Evolutionary conservation across 2,797 vertebrate species (phyloP).

Genomic region (Gallinago nigripennis): DNA sequence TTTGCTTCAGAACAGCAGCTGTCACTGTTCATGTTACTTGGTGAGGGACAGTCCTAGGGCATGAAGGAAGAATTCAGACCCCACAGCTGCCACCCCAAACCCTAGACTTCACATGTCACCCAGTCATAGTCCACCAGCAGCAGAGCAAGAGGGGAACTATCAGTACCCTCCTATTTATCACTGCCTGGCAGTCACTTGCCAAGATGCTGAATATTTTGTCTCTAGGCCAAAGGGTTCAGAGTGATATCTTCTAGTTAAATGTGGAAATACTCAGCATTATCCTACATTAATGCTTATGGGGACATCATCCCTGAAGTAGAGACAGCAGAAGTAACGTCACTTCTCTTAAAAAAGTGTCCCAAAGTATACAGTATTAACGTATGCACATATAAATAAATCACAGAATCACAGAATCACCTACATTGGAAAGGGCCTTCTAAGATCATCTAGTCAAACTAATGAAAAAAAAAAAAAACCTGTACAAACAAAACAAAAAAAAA

Average conservation of each 20-base stretch:
- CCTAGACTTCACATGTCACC: neutral
- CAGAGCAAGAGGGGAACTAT: neutral
- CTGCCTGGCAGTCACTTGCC: neutral
- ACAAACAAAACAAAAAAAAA: too few relatives aligned
- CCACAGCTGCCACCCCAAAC: neutral
- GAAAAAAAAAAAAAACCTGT: too few relatives aligned
- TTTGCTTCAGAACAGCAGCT: neutral
- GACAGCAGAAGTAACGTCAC: neutral
- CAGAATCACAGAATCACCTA: too few relatives aligned
- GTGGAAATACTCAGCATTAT: neutral
- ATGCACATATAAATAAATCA: neutral
- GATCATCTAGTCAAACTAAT: too few relatives aligned
- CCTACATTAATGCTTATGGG: neutral
- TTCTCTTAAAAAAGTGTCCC: neutral
- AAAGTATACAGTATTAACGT: neutral
- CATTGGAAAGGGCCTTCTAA: too few relatives aligned
- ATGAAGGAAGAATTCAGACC: rapidly evolving
- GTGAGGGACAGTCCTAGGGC: neutral
- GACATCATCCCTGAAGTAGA: neutral
- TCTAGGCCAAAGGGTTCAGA: neutral
- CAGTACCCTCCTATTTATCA: neutral
- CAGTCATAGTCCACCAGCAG: neutral
- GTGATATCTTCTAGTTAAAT: neutral
- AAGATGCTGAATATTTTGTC: neutral
- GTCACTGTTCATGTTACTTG: neutral